Evolutionary conservation across 1,140 invertebrate genomes (phyloP).

Genomic region (Pentalonia nigronervosa): DNA sequence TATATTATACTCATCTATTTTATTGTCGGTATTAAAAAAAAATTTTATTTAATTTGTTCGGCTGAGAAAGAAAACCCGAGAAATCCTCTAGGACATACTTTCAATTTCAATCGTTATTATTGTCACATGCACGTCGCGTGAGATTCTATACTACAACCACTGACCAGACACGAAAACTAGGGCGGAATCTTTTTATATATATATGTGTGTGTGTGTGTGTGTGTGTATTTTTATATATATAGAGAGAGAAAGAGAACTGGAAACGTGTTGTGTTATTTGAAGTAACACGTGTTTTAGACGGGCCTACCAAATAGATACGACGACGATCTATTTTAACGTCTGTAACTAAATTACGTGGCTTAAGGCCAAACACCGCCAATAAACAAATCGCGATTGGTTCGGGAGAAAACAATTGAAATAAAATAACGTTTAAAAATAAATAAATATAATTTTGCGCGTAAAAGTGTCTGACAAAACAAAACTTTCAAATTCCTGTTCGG

Average conservation of each 20-base stretch:
- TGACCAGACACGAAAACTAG: neutral
- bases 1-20: neutral
- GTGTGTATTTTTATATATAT: too few relatives aligned
- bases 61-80: neutral
- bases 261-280: neutral
- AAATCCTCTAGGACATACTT: neutral
- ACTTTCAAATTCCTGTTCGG: neutral
- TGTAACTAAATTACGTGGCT: neutral
- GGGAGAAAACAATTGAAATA: neutral
- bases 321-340: neutral
- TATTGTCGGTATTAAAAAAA: neutral
- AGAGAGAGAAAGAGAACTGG: too few relatives aligned
- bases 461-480: neutral
- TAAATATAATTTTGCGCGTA: neutral
- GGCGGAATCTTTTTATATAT: neutral
- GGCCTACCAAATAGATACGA: neutral
- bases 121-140: neutral
- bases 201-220: too few relatives aligned
- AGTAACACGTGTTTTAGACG: neutral
- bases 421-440: neutral
- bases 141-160: conserved; percentile 25
- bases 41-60: neutral
- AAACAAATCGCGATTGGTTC: neutral
- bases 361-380: conserved; percentile 16
- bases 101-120: conserved; percentile 15